Base-by-base conservation (phyloP, 2,797 vertebrate species). In the Sebastes trivittatus region DNA sequence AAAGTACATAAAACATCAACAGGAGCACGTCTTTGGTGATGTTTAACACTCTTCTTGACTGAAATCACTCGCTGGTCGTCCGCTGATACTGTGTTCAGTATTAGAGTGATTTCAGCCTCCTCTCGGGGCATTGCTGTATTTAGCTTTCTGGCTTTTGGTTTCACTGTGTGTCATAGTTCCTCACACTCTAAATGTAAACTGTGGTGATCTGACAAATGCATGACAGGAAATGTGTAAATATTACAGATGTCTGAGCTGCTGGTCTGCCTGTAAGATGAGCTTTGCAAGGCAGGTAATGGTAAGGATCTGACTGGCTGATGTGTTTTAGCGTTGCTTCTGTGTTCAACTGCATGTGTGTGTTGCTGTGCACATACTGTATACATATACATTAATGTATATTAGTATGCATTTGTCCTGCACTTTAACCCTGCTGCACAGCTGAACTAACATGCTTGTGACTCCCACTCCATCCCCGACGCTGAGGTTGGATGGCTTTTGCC, bases 161-260 rank as follows among this genome's bases (percentile, higher is more conserved):
- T 91, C 88, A 74, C 80, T 83, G 74, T 82, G 76, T 42, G 13
- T 88, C 64, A 49, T 75, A 63, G 56, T 81, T 83, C 78, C 66
- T 82, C 74, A 46, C 82, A 83, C 82, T 84, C 86, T 90, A 16
- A 75, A 72, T 86, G 66, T 81, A 81, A 81, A 87, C 84, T 91
- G 81, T 91, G 92, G 84, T 92, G 94, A 92, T 88, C 72, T 88
- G 72, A 89, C 72, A 87, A 70, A 89, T 77, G 94, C 94, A 94
- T 95, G 94, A 96, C 90, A 86, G 93, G 84, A 93, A 79, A 92
- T 95, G 93, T 97, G 97, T 97, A 95, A 98, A 97, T 93, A 93
- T 98, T 96, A 93, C 96, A 99, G 98, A 99, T 99, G 98, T 99
- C 95, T 98, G 98, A 99, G 94, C 95, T 94, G 96, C 95, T 91